phyloP scores from a whole-genome alignment of 2,888 invertebrate genomes.

The Archaeoteleia sp. region DNA sequence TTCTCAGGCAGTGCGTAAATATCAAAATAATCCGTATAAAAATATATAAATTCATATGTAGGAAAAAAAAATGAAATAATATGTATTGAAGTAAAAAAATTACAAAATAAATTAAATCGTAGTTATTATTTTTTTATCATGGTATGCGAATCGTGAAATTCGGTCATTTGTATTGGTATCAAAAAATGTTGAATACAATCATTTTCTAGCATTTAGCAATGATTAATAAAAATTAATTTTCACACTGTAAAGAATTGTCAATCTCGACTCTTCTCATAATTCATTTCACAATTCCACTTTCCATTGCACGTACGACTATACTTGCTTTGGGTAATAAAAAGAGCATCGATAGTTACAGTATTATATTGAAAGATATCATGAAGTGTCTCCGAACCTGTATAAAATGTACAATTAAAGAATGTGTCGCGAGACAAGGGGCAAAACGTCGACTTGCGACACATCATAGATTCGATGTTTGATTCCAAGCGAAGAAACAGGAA shows the following conservation, averaged over 20 bases:
- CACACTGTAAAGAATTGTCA: background rate
- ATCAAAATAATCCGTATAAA: constrained; percentile 63
- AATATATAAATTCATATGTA: constrained; percentile 63
- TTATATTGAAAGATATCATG: constrained; percentile 63
- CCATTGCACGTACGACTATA: constrained; percentile 57
- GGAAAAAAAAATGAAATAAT: constrained; percentile 63
- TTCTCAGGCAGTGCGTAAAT: constrained; percentile 60
- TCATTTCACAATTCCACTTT: background rate
- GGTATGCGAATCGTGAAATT: background rate
- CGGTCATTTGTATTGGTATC: too few species aligned
- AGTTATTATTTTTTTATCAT: constrained; percentile 39
- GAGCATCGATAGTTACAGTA: constrained; percentile 50
- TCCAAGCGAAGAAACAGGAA: constrained; percentile 61
- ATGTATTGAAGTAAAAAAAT: constrained; percentile 62
- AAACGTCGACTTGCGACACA: constrained; percentile 60
- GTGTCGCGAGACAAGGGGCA: constrained; percentile 60
- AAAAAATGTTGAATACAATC: too few species aligned
- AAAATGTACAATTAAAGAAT: constrained; percentile 62
- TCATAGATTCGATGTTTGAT: constrained; percentile 65
- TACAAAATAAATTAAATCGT: constrained; percentile 65
- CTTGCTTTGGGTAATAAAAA: constrained; percentile 55
- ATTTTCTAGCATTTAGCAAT: too few species aligned
- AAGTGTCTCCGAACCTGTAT: constrained; percentile 58
- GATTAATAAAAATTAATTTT: background rate
- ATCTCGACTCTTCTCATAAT: background rate